Percentiles rank a stretch among this genome's conserved stretches.
These are phyloP conservation scores for Ichneumon xanthorius DNA, from an alignment of 2,888 invertebrate species.

Conservation along the genomic window DNA sequence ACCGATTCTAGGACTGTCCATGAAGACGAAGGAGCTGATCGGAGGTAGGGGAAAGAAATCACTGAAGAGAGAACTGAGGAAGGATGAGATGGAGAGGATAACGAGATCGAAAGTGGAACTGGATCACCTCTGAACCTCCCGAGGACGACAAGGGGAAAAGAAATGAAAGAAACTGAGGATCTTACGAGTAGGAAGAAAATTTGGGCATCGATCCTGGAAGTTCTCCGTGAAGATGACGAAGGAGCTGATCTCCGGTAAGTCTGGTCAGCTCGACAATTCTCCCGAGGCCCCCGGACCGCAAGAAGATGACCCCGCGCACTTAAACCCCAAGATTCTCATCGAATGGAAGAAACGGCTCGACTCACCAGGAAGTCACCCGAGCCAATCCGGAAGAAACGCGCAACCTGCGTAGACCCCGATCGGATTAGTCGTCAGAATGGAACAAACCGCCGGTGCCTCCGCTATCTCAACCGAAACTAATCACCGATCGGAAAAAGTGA, in stretches of 20 bases:
- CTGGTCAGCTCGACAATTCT: background rate
- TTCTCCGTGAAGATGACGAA: background rate
- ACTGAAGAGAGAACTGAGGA: constrained; percentile 52
- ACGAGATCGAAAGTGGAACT: constrained; percentile 73
- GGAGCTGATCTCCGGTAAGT: no score
- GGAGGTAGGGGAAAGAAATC: constrained; percentile 34
- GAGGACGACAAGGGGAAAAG: constrained; percentile 75
- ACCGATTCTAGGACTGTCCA: background rate
- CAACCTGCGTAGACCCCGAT: background rate
- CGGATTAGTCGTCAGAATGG: constrained; percentile 3
- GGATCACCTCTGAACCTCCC: constrained; percentile 81
- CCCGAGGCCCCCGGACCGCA: background rate
- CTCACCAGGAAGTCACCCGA: background rate
- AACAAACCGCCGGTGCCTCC: background rate
- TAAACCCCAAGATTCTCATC: background rate
- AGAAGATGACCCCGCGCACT: background rate
- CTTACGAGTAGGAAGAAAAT: background rate
- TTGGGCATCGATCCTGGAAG: background rate
- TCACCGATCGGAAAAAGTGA: constrained; percentile 8
- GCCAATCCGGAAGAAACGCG: background rate
- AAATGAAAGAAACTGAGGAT: no score
- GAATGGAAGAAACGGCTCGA: background rate
- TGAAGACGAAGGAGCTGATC: background rate
- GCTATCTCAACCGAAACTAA: background rate
- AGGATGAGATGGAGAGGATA: constrained; percentile 66